phyloP scores from a whole-genome alignment of 2,113 vertebrate genomes.

The Oncorhynchus nerka region DNA sequence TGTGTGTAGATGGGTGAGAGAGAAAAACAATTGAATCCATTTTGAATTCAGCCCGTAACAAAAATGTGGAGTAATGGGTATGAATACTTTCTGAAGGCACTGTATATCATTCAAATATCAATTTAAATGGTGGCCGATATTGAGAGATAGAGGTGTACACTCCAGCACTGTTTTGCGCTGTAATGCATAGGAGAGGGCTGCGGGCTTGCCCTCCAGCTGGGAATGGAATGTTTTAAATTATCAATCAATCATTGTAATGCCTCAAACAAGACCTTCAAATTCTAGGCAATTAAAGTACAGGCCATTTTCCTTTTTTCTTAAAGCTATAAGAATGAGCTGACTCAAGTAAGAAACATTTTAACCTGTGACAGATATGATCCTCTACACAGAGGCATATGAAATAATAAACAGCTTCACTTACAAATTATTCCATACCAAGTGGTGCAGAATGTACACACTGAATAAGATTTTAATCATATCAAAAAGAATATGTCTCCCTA shows the following conservation, averaged over 20 bases:
- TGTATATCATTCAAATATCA: no score
- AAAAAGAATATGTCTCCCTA: slow-evolving; percentile 20
- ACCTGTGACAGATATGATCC: neutral
- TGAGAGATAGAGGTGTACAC: no score
- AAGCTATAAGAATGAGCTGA: neutral
- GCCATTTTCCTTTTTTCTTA: neutral
- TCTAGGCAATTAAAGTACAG: neutral
- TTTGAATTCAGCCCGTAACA: no score
- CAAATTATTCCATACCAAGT: neutral
- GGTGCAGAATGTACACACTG: slow-evolving; percentile 3
- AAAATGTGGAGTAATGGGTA: no score
- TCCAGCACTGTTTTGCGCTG: no score
- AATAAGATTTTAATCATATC: slow-evolving; percentile 39
- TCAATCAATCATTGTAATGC: slow-evolving; percentile 3
- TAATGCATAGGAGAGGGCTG: no score
- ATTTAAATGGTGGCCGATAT: no score
- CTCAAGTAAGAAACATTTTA: neutral
- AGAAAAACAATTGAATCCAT: no score
- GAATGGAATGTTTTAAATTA: no score
- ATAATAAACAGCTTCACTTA: neutral
- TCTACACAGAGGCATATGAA: neutral
- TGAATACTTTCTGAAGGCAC: no score
- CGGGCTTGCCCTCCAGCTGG: no score
- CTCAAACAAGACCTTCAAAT: slow-evolving; percentile 3
- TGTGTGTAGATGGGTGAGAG: no score